Base-by-base conservation (phyloP, 2,113 vertebrate genomes). In the Amphilophus citrinellus region DNA sequence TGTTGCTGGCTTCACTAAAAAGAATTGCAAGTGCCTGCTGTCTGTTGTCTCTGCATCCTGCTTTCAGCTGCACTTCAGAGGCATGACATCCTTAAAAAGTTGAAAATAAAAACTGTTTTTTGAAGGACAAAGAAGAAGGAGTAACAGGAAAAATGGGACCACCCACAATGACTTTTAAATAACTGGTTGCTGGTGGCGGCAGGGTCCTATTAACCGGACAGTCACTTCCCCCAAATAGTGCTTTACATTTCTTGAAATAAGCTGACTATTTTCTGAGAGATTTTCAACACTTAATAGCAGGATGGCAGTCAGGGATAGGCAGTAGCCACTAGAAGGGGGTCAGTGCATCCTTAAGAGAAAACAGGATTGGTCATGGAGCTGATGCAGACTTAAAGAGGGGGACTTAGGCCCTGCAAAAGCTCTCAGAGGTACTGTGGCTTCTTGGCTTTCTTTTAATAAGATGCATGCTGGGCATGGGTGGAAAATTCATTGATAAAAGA, bases 341-440 rank as follows among this genome's bases (percentile, higher is more conserved):
- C 86, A 88, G 66, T 20, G 77, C 47, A 80, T 89, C 85, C 85
- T 85, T 87, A 85, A 77, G 82, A 91, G 93, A 87, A 91, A 94
- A 95, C 89, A 84, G 92, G 93, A 95, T 96, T 93, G 92, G 94
- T 93, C 93, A 95, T 32, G 90, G 93, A 90, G 94, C 91, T 94
- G 83, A 94, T 79, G 83, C 79, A 57, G 89, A 92, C 90, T 93
- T 94, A 89, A 86, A 89, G 42, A 76, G 76, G 73, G 66, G 57
- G 82, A 84, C 87, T 91, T 89, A 88, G 87, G 20, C 81, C 62
- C 80, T 5, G 76, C 75, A 37, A 75, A 87, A 79, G 86, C 90
- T 88, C 85, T 90, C 75, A 81, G 85, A 88, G 88, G 79, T 63
- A 65, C 84, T 50, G 84, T 56, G 81, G 84, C 84, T 91, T 85